Evolutionary conservation across 2,888 invertebrate species (phyloP).

Genomic region (Troglohyphantes excavatus): DNA sequence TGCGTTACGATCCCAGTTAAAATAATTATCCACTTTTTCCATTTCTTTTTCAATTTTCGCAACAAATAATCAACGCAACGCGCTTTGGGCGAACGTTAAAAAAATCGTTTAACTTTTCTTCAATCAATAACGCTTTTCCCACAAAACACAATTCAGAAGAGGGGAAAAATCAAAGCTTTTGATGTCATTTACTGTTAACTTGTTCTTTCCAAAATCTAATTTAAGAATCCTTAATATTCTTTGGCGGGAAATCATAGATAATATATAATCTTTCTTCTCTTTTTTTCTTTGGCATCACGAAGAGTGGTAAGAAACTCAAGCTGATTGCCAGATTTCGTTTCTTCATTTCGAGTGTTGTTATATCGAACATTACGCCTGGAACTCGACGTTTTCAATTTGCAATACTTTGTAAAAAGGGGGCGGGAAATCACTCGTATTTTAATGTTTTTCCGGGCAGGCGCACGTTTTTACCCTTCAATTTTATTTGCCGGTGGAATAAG

Average conservation of each 20-base stretch:
- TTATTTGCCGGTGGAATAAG: slow-evolving; percentile 32
- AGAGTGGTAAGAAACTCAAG: slow-evolving; percentile 44
- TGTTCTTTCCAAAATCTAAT: slow-evolving; percentile 66
- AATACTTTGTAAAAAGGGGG: slow-evolving; percentile 9
- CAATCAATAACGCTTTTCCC: slow-evolving; percentile 67
- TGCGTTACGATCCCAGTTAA: slow-evolving; percentile 27
- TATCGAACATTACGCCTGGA: slow-evolving; percentile 32
- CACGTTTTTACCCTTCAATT: slow-evolving; percentile 33
- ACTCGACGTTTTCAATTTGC: slow-evolving; percentile 67
- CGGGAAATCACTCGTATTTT: slow-evolving; percentile 72
- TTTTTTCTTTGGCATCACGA: slow-evolving; percentile 51
- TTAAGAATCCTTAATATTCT: slow-evolving; percentile 72
- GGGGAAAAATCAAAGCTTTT: slow-evolving; percentile 59
- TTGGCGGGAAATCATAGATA: slow-evolving; percentile 73
- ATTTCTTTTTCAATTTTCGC: slow-evolving; percentile 63
- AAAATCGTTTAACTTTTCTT: slow-evolving; percentile 69
- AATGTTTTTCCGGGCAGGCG: slow-evolving; percentile 42
- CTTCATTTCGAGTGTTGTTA: slow-evolving; percentile 68
- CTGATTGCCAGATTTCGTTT: slow-evolving; percentile 77
- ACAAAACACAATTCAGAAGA: slow-evolving; percentile 66
- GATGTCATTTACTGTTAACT: slow-evolving; percentile 75
- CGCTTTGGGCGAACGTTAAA: neutral
- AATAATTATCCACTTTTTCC: slow-evolving; percentile 73
- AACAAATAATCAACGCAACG: slow-evolving; percentile 69
- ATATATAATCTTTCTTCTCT: slow-evolving; percentile 67